Evolutionary conservation across 2,797 vertebrate genomes (phyloP).

Genomic region (Clangula hyemalis): DNA sequence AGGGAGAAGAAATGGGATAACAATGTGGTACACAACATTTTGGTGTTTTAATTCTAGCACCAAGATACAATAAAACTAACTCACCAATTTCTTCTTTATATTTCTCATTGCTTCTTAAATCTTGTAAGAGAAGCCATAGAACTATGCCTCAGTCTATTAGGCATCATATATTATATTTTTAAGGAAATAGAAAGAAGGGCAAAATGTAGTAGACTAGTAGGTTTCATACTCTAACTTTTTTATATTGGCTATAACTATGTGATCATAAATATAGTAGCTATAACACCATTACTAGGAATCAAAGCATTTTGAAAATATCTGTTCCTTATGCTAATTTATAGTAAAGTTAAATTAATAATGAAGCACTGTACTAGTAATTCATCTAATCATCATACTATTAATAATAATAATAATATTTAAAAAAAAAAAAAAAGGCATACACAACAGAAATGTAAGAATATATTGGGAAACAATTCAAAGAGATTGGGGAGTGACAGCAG

Average conservation of each 20-base stretch:
- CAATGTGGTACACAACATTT: neutral
- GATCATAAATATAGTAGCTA: constrained; percentile 21
- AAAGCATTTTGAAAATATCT: constrained; percentile 3
- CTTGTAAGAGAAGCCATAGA: constrained; percentile 43
- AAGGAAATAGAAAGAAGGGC: constrained; percentile 66
- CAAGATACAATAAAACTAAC: neutral
- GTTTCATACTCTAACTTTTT: constrained; percentile 30
- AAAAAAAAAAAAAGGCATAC: neutral
- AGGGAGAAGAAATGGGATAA: neutral
- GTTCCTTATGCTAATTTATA: neutral
- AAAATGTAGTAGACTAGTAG: constrained; percentile 25
- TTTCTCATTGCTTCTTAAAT: constrained; percentile 33
- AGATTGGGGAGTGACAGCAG: constrained; percentile 18
- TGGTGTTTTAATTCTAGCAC: neutral
- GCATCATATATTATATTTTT: constrained; percentile 40
- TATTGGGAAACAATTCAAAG: constrained; percentile 30
- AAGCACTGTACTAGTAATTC: neutral
- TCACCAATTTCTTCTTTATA: constrained; percentile 21
- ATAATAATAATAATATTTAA: too few relatives aligned
- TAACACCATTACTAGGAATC: constrained; percentile 21
- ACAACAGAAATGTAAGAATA: neutral
- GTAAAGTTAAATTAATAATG: constrained; percentile 17
- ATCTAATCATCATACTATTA: neutral
- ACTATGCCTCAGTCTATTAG: constrained; percentile 37
- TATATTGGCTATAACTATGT: neutral